phyloP scores from a whole-genome alignment of 2,888 invertebrate genomes.

The Leptinotarsa tumamoca region DNA sequence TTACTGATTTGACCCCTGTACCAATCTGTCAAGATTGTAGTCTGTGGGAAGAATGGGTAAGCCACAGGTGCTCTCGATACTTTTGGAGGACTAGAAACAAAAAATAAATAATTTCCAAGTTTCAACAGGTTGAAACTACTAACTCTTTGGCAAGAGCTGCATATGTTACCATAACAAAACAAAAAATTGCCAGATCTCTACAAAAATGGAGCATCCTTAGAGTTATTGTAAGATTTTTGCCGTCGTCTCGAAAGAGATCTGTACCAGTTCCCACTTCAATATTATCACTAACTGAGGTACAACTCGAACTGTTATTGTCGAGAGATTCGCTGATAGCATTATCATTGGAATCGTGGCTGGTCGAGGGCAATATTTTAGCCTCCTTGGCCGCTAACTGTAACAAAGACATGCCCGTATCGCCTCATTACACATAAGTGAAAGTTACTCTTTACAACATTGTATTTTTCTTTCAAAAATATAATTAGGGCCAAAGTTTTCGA shows the following conservation, averaged over 20 bases:
- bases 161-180: constrained; percentile 74
- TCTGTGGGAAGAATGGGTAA: constrained; percentile 78
- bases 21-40: constrained; percentile 81
- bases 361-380: constrained; percentile 44
- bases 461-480: not conserved
- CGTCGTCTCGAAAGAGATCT: constrained; percentile 27
- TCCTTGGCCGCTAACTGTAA: constrained; percentile 47
- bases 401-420: constrained; percentile 52
- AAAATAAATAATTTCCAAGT: not conserved
- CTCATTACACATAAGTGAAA: constrained; percentile 47
- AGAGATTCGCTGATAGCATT: constrained; percentile 43
- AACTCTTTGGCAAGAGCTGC: constrained; percentile 80
- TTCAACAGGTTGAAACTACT: constrained; percentile 10
- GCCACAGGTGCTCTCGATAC: constrained; percentile 72
- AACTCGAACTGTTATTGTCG: constrained; percentile 35
- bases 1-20: constrained; percentile 80
- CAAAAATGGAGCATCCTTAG: constrained; percentile 72
- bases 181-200: constrained; percentile 68
- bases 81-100: constrained; percentile 69
- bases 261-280: constrained; percentile 30
- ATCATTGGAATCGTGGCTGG: constrained; percentile 48
- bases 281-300: constrained; percentile 37
- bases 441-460: constrained; percentile 28
- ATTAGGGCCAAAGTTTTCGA: constrained; percentile 8
- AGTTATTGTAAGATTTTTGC: constrained; percentile 40